Conservation (phyloP, 2,888 invertebrate species). For the Empis stercorea region DNA sequence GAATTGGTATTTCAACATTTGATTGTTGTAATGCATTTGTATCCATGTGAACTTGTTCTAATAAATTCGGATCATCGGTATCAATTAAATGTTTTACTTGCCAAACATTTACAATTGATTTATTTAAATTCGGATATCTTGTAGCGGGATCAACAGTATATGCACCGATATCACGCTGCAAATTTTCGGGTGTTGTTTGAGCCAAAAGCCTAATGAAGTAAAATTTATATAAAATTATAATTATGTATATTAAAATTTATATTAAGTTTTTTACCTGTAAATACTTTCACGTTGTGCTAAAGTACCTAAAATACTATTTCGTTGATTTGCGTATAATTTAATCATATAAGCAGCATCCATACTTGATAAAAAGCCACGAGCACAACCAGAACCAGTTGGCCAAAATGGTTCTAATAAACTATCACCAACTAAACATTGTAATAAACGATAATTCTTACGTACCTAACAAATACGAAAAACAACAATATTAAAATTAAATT, state of each 20-base stretch:
- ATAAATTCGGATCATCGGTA: constrained; percentile 51
- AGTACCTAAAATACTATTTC: constrained; percentile 51
- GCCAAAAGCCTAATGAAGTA: constrained; percentile 41
- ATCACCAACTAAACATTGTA: constrained; percentile 90
- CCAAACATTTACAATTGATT: constrained; percentile 58
- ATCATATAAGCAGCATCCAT: constrained; percentile 96
- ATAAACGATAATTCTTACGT: constrained; percentile 58
- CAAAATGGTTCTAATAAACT: constrained; percentile 95
- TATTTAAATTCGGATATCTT: constrained; percentile 73
- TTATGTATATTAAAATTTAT: neutral
- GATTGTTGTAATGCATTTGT: constrained; percentile 43
- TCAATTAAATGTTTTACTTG: constrained; percentile 61
- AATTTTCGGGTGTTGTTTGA: constrained; percentile 94
- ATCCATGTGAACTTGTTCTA: constrained; percentile 40
- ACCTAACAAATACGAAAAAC: constrained; percentile 32
- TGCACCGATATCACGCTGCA: constrained; percentile 75
- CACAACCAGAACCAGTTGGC: constrained; percentile 98
- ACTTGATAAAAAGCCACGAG: constrained; percentile 89
- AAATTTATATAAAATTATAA: neutral
- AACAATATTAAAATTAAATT: neutral
- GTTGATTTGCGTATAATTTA: constrained; percentile 65
- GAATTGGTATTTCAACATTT: constrained; percentile 46
- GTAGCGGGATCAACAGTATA: constrained; percentile 81
- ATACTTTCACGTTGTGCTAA: constrained; percentile 91
- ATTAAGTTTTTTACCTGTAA: constrained; percentile 52